Evolutionary conservation across 2,113 vertebrate species (phyloP).

Genomic region (Artemisiospiza belli): DNA sequence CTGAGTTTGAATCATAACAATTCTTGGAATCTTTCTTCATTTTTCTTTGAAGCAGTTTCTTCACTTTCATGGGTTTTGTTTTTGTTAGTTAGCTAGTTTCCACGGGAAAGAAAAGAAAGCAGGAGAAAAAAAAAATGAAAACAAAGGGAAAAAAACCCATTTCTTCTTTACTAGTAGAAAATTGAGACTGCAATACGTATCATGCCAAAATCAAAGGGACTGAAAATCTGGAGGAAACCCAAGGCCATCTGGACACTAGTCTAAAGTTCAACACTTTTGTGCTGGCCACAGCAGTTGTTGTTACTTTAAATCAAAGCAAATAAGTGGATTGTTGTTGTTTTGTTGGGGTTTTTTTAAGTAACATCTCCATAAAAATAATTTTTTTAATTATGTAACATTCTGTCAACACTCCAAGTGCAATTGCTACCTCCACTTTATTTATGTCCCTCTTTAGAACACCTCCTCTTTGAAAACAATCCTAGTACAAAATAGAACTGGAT

Average conservation of each 20-base stretch:
- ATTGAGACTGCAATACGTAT: not conserved
- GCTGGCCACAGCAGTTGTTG: not conserved
- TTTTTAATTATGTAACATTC: not conserved
- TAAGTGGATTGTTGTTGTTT: not conserved
- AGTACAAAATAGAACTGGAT: not conserved
- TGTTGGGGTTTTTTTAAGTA: not conserved
- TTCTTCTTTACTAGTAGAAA: not conserved
- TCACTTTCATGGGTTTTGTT: not conserved
- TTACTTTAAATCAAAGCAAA: not conserved
- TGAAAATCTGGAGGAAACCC: slow-evolving; percentile 10
- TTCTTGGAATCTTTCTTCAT: not conserved
- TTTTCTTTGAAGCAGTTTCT: not conserved
- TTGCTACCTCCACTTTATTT: not conserved
- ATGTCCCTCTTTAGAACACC: not conserved
- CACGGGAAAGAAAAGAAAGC: not conserved
- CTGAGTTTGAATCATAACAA: not conserved
- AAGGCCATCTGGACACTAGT: not conserved
- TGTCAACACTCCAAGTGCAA: not conserved
- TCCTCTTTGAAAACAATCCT: not conserved
- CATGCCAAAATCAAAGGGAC: not conserved
- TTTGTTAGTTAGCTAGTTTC: not conserved
- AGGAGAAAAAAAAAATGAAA: not conserved
- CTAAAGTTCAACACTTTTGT: not conserved
- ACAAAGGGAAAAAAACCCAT: not conserved
- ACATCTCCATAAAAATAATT: not conserved